Evolutionary conservation across 2,797 vertebrate genomes (phyloP), one percentile per base, ranked within the genome.

Genomic region (Sebastiscus tertius): DNA sequence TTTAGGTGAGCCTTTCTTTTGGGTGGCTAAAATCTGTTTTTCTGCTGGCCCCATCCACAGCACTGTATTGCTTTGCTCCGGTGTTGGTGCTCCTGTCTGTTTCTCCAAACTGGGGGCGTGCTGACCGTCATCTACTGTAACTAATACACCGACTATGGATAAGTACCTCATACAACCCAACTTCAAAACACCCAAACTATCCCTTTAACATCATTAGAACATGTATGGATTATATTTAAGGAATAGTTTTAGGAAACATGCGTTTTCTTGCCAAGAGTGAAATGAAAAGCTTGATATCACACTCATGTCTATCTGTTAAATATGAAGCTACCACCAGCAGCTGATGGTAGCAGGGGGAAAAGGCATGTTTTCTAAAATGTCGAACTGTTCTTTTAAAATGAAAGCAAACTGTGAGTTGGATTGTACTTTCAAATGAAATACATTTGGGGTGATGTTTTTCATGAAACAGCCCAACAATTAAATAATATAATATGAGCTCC

Each of bases 401-500:
- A 13, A 39, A 7, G 2, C n/a, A 7, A 3, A 13, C 20, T 42
- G 13, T 63, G 20, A 46, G 26, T 24, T 42, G 10, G 20, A 46
- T 42, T 58, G 33, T 4, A 20, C 42, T 52, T 55, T 3, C 3
- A 52, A 56, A 24, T 14, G 12, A 71, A 69, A 70, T 31, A 24
- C 18, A 81, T 65, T 66, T 36, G 62, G 52, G 20, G 11, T 20
- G 27, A 58, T 56, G 31, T 69, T 75, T 75, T 79, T 56, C 14
- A n/a, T 59, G 11, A 52, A 70, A 66, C 34, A 67, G 26, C 24
- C 18, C 7, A 60, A 71, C 26, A 68, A 42, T 69, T 6, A 58
- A 26, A 81, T 55, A 68, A 65, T 10, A 81, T 55, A 71, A 65
- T 12, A 65, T 56, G n/a, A 81, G 34, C 34, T 42, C 33, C 14